Conservation (phyloP, 2,113 vertebrate genomes). For the Gopherus evgoodei region DNA sequence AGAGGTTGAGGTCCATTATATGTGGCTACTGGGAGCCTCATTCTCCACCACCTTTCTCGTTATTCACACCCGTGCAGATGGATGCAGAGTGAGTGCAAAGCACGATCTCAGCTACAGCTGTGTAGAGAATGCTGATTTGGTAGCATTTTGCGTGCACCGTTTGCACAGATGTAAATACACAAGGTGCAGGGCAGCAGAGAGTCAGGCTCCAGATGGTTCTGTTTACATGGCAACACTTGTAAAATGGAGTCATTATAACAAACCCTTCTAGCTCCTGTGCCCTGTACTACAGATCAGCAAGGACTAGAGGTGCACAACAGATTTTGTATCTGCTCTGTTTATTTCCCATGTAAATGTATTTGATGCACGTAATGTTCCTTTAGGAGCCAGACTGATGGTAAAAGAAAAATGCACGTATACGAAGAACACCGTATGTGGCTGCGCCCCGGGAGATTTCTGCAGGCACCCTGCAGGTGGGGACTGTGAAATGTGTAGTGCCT, state of each 20-base stretch:
- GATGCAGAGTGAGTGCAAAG: not conserved
- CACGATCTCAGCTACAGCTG: not conserved
- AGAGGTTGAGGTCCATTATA: not conserved
- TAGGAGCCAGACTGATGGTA: not conserved
- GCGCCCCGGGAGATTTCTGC: not conserved
- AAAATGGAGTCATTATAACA: not conserved
- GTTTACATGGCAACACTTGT: not conserved
- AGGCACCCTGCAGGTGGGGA: rapidly evolving
- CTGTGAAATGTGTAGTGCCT: not conserved
- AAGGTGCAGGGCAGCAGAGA: not conserved
- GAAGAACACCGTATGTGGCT: not conserved
- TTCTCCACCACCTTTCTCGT: not conserved
- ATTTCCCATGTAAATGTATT: not conserved
- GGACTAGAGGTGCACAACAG: not conserved
- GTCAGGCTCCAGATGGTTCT: not conserved
- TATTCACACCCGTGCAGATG: not conserved
- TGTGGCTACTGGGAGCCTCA: not conserved
- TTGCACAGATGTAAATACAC: not conserved
- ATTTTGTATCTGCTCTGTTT: not conserved
- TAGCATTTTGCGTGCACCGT: not conserved
- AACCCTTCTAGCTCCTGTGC: not conserved
- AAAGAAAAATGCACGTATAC: not conserved
- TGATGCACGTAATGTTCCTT: not conserved
- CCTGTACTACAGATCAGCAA: not conserved
- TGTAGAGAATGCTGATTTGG: not conserved